Evolutionary conservation across 2,113 vertebrate genomes (phyloP).

Genomic region (Engystomops pustulosus): DNA sequence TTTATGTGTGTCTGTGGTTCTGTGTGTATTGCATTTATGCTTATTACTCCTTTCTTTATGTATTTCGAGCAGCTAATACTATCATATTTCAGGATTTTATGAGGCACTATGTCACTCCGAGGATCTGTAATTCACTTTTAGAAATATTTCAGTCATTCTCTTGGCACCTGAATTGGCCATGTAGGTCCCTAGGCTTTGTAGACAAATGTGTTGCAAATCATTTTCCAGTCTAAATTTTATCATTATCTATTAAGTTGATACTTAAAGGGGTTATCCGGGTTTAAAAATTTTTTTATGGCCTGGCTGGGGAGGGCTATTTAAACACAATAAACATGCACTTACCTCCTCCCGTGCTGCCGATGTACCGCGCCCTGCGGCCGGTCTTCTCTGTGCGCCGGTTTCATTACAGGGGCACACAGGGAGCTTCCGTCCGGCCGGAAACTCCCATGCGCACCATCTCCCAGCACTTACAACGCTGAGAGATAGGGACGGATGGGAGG

Average conservation of each 20-base stretch:
- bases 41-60: neutral
- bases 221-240: neutral
- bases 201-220: neutral
- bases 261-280: too few relatives aligned
- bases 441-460: too few relatives aligned
- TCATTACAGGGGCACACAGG: too few relatives aligned
- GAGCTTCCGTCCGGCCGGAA: too few relatives aligned
- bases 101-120: neutral
- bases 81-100: neutral
- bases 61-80: neutral
- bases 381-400: too few relatives aligned
- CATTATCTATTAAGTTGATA: neutral
- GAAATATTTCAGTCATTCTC: neutral
- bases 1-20: neutral
- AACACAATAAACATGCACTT: too few relatives aligned
- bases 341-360: too few relatives aligned
- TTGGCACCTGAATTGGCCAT: neutral
- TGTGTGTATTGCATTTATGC: neutral
- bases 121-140: neutral
- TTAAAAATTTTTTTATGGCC: too few relatives aligned
- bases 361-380: too few relatives aligned
- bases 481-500: too few relatives aligned
- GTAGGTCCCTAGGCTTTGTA: neutral
- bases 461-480: too few relatives aligned
- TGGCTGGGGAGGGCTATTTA: too few relatives aligned